These are phyloP conservation scores for Microtus montanus DNA, from an alignment of 2,113 vertebrate species.

Conservation along the genomic window DNA sequence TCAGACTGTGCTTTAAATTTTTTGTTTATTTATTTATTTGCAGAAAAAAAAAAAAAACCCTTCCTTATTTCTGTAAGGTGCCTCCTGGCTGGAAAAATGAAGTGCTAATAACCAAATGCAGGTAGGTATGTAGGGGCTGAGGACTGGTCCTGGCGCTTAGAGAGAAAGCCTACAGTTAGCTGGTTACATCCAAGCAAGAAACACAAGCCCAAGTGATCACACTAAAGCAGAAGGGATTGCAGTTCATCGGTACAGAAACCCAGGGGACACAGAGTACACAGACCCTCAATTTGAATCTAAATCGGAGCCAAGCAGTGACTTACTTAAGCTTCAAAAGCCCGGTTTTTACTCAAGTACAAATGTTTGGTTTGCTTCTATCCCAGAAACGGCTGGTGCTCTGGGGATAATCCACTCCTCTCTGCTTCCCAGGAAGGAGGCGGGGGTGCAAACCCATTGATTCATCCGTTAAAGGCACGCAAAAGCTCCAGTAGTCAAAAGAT, in stretches of 20 bases:
- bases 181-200: not conserved
- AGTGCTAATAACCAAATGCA: not conserved
- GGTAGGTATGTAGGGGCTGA: fast-evolving
- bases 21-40: not conserved
- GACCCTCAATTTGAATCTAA: not conserved
- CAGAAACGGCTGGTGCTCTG: not conserved
- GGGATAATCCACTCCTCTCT: not conserved
- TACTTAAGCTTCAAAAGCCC: not conserved
- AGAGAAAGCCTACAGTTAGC: not conserved
- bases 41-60: not conserved
- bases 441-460: not conserved
- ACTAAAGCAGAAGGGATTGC: not conserved
- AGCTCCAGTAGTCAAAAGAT: not conserved
- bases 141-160: not conserved
- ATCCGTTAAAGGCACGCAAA: not conserved
- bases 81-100: not conserved
- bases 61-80: not conserved
- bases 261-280: not conserved
- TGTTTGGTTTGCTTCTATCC: not conserved
- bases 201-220: not conserved
- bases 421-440: not conserved
- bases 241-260: not conserved
- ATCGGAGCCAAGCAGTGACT: not conserved
- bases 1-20: not conserved
- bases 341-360: not conserved